Percentiles rank a stretch among this genome's conserved stretches.
Conservation (phyloP, 2,113 vertebrate species). For the Microtus ochrogaster region DNA sequence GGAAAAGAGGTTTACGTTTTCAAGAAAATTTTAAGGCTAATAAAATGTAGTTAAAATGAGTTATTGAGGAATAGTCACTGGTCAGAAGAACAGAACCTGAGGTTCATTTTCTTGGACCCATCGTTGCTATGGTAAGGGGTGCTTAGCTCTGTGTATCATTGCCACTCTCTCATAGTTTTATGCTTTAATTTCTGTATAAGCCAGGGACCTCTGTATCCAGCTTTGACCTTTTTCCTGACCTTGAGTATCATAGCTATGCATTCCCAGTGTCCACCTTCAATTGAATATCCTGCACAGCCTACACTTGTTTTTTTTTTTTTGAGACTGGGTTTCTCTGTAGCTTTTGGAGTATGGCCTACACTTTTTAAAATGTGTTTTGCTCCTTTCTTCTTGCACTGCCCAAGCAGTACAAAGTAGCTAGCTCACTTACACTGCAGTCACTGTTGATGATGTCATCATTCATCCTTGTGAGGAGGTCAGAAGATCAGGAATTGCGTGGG, state of each 20-base stretch:
- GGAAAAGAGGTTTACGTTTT: conserved; percentile 47
- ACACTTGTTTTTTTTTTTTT: not conserved
- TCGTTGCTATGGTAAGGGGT: conserved; percentile 4
- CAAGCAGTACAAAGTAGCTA: not conserved
- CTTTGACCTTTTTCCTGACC: not conserved
- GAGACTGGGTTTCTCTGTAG: too few relatives aligned
- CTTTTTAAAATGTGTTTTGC: not conserved
- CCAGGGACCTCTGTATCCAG: not conserved
- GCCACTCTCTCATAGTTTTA: not conserved
- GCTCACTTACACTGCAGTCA: not conserved
- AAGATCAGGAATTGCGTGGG: not conserved
- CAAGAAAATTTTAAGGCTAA: conserved; percentile 50
- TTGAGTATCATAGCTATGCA: not conserved
- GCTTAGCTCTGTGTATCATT: not conserved
- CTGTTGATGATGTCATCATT: not conserved
- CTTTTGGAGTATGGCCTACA: not conserved
- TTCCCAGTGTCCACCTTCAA: not conserved
- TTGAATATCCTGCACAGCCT: not conserved
- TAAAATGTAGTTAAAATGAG: conserved; percentile 31
- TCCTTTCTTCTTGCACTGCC: not conserved
- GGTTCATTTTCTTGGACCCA: not conserved
- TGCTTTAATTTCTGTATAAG: not conserved
- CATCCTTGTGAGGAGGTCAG: not conserved
- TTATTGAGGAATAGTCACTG: conserved; percentile 1
- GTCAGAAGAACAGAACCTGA: not conserved